Evolutionary conservation across 2,113 vertebrate species (phyloP).

Genomic region (Labeo catla): DNA sequence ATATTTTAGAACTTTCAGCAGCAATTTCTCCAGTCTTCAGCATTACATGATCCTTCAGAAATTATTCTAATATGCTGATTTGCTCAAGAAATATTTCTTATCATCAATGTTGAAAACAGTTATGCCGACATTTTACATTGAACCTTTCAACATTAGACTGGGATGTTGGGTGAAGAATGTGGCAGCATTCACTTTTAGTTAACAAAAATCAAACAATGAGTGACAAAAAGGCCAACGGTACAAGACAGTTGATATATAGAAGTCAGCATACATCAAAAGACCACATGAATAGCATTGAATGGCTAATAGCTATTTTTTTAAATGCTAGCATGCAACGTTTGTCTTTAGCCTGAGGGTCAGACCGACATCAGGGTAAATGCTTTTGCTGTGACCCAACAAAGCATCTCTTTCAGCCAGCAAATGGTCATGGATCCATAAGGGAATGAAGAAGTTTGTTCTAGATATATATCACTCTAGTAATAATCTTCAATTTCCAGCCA

Average conservation of each 20-base stretch:
- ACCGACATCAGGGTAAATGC: not conserved
- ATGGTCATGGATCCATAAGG: not conserved
- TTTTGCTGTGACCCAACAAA: not conserved
- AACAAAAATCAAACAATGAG: not conserved
- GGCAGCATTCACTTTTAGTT: not conserved
- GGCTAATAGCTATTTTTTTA: not conserved
- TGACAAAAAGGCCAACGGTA: not conserved
- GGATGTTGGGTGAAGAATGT: not conserved
- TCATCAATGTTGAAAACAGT: too few relatives aligned
- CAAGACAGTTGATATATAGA: not conserved
- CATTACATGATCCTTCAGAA: too few relatives aligned
- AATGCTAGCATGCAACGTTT: not conserved
- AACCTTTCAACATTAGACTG: not conserved
- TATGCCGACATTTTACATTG: too few relatives aligned
- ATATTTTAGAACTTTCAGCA: too few relatives aligned
- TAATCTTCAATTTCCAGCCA: conserved; percentile 17
- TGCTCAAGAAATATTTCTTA: too few relatives aligned
- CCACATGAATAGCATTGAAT: conserved; percentile 3
- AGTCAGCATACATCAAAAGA: not conserved
- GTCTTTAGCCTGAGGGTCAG: conserved; percentile 15
- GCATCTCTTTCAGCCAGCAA: conserved; percentile 15
- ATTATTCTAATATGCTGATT: too few relatives aligned
- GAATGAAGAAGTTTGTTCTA: conserved; percentile 9
- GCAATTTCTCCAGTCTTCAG: too few relatives aligned
- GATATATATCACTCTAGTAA: conserved; percentile 1